A percentile compares a stretch with the other conserved stretches of the same genome.
These are phyloP conservation scores for Meteorus cinctellus DNA, from an alignment of 2,888 invertebrate genomes.

Conservation along the genomic window DNA sequence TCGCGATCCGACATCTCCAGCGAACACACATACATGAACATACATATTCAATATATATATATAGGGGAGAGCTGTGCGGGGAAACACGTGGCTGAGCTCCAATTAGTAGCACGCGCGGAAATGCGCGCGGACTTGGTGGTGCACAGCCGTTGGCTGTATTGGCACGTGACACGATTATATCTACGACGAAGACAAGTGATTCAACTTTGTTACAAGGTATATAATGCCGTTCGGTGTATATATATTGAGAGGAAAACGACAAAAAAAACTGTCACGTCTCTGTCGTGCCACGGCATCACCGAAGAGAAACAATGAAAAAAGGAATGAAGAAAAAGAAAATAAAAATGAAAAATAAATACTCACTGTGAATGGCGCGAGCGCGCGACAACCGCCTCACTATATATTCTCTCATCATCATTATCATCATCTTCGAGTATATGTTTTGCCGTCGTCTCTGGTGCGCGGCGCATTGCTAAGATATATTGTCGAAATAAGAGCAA, in stretches of 20 bases:
- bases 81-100: conserved; percentile 44
- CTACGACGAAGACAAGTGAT: conserved; percentile 38
- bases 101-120: conserved; percentile 48
- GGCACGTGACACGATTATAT: conserved; percentile 54
- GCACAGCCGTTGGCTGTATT: conserved; percentile 8
- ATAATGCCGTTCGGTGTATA: background rate
- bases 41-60: conserved; percentile 1
- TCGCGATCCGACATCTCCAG: conserved; percentile 37
- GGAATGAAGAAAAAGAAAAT: conserved; percentile 27
- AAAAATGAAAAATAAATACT: background rate
- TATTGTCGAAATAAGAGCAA: background rate
- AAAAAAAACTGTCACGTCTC: background rate
- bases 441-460: background rate
- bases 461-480: background rate
- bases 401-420: background rate
- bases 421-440: background rate
- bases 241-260: background rate
- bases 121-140: conserved; percentile 40
- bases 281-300: conserved; percentile 35
- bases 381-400: background rate
- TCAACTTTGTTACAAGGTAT: conserved; percentile 49
- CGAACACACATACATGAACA: background rate
- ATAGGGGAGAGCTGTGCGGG: conserved; percentile 9
- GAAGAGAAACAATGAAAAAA: conserved; percentile 40
- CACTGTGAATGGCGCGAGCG: background rate